These are phyloP conservation scores for Oryzias woworae DNA, from an alignment of 2,113 vertebrate genomes.

Conservation along the genomic window DNA sequence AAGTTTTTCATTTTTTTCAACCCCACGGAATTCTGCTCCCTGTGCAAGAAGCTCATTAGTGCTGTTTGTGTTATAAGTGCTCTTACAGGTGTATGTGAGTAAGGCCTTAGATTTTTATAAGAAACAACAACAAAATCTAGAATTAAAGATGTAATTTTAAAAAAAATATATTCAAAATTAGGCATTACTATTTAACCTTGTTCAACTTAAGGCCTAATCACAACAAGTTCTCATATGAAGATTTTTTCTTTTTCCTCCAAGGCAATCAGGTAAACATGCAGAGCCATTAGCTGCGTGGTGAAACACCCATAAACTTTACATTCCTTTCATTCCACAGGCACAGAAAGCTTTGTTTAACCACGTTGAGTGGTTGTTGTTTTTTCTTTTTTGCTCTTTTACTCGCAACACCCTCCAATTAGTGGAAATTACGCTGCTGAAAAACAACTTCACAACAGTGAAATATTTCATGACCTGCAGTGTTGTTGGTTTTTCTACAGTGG, in stretches of 20 bases:
- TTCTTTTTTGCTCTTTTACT: conserved; percentile 37
- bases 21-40: no score
- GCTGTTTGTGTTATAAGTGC: no score
- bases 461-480: background rate
- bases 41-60: no score
- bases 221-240: no score
- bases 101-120: no score
- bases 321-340: conserved; percentile 4
- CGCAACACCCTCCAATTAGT: background rate
- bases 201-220: no score
- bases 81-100: no score
- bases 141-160: no score
- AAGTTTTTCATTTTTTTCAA: no score
- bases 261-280: conserved; percentile 10
- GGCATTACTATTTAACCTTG: no score
- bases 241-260: conserved; percentile 1
- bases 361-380: background rate
- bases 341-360: background rate
- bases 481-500: conserved; percentile 16
- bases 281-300: background rate
- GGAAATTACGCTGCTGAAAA: conserved; percentile 10
- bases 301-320: conserved; percentile 23
- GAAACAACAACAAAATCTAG: no score
- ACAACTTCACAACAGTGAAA: conserved; percentile 10
- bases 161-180: no score